Evolutionary conservation across 2,888 invertebrate genomes (phyloP), one percentile per base, ranked within the genome.

Genomic region (Lampropteryx suffumata): DNA sequence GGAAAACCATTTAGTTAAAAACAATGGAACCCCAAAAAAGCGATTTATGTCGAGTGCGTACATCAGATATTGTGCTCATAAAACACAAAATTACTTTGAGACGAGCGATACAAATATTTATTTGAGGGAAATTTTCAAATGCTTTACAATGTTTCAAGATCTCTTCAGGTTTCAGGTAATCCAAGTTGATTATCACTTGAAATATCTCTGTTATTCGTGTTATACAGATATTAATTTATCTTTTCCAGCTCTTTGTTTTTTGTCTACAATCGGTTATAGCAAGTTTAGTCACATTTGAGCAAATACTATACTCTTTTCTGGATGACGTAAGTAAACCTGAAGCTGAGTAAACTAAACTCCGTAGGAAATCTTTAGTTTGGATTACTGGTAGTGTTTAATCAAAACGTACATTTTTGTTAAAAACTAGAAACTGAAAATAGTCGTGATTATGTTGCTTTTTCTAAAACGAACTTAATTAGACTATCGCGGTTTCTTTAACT

Each of bases 101-200:
- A 58, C 62, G 4, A 69, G 69, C 27, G 68, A 73, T 9, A 71
- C 69, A 0, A 69, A 69, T 46, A 44, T 65, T 11, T 75, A 72
- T 59, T 52, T 79, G 32, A 67, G 64, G 33, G 67, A 73, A 52
- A 51, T 79, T 14, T 64, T 79, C 11, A 55, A 65, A 24, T 64
- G 67, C n/a, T 77, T 76, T 58, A 48, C 53, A 0, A 59, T 55
- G 40, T 72, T 71, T 59, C 69, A 66, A 56, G 58, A 66, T 2
- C 50, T 72, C 29, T 71, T 65, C 50, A 67, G 60, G 51, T 76
- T 77, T 52, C 76, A 76, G 70, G 79, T 79, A 59, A n/a, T n/a
- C n/a, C n/a, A n/a, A n/a, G n/a, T n/a, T n/a, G n/a, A n/a, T n/a
- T n/a, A n/a, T n/a, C n/a, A n/a, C n/a, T n/a, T n/a, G n/a, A n/a